phyloP scores from a whole-genome alignment of 2,797 vertebrate species.

The Xenentodon cancila region DNA sequence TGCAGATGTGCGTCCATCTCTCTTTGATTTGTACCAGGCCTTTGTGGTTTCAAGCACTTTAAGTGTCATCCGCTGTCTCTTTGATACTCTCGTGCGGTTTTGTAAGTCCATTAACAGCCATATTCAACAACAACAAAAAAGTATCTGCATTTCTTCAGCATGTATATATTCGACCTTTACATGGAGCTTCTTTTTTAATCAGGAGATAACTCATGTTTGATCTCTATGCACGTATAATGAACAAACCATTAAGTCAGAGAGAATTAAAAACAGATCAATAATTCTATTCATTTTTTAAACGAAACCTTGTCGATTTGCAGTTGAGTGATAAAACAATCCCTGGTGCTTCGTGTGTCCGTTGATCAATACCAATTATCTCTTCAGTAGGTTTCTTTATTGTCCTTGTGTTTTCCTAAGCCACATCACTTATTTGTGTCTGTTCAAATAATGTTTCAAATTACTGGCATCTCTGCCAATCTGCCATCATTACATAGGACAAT shows the following conservation, averaged over 20 bases:
- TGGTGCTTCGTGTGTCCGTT: background rate
- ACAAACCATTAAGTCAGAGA: background rate
- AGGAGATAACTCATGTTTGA: constrained; percentile 6
- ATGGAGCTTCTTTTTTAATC: background rate
- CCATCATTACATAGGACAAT: background rate
- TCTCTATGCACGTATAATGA: background rate
- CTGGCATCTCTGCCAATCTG: background rate
- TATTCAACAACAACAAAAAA: constrained; percentile 28
- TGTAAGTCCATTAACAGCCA: constrained; percentile 49
- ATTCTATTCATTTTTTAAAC: background rate
- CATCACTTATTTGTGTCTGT: background rate
- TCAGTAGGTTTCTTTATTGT: constrained; percentile 2
- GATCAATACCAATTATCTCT: constrained; percentile 19
- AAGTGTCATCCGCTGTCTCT: constrained; percentile 55
- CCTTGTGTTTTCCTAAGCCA: background rate
- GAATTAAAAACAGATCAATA: background rate
- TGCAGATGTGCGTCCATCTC: constrained; percentile 35
- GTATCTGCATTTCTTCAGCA: constrained; percentile 6
- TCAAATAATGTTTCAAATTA: background rate
- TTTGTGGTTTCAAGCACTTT: constrained; percentile 54
- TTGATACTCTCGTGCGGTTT: constrained; percentile 40
- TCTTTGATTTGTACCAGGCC: constrained; percentile 53
- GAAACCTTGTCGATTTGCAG: background rate
- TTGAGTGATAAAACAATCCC: constrained; percentile 1
- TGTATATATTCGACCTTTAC: constrained; percentile 2